These are phyloP conservation scores for Sceloporus undulatus DNA, from an alignment of 2,113 vertebrate species.

Conservation along the genomic window DNA sequence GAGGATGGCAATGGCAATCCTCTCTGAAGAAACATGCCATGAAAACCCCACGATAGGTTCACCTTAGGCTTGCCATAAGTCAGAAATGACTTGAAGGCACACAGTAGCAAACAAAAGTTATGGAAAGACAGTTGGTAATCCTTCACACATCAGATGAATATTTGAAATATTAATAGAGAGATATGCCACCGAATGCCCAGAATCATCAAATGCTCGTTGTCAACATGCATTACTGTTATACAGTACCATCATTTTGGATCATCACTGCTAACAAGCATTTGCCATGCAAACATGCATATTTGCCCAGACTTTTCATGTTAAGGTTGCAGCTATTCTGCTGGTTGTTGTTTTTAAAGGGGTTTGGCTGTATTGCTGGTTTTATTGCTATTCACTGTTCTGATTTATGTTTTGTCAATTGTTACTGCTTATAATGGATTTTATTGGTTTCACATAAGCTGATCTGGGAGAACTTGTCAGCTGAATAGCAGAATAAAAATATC, in stretches of 20 bases:
- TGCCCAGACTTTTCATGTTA: background rate
- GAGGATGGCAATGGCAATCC: too few relatives aligned
- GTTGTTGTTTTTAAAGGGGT: background rate
- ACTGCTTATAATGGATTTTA: background rate
- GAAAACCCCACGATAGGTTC: too few relatives aligned
- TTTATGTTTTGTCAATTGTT: background rate
- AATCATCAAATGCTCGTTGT: background rate
- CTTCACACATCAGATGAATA: background rate
- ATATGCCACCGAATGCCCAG: background rate
- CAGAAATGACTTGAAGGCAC: too few relatives aligned
- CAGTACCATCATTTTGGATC: too few relatives aligned
- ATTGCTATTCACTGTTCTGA: background rate
- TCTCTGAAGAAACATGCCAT: too few relatives aligned
- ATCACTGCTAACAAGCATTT: too few relatives aligned
- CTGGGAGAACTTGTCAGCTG: background rate
- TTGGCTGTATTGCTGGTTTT: background rate
- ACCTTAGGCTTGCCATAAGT: too few relatives aligned
- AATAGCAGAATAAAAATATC: background rate
- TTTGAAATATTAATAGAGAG: too few relatives aligned
- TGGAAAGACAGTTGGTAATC: background rate
- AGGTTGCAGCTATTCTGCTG: background rate
- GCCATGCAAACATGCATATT: background rate
- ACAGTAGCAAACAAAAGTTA: background rate
- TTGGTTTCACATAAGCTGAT: background rate
- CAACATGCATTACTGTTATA: background rate